phyloP scores from a whole-genome alignment of 35 echinoderm and acorn worm species.

The Diadema setosum region DNA sequence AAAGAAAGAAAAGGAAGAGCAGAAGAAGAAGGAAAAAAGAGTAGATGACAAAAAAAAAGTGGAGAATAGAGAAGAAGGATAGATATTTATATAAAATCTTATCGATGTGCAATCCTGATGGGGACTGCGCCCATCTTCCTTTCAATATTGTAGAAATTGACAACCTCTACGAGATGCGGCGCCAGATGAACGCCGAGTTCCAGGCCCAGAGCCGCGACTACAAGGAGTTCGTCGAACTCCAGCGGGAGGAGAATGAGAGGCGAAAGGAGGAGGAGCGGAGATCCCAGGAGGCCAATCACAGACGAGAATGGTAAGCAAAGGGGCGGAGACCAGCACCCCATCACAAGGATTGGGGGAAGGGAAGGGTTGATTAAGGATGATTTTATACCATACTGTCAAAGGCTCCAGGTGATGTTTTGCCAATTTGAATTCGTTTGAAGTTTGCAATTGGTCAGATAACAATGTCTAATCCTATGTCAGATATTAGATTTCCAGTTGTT shows the following conservation, averaged over 20 bases:
- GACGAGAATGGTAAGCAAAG: constrained; percentile 45
- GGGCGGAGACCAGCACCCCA: neutral
- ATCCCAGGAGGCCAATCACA: constrained; percentile 8
- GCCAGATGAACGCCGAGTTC: constrained; percentile 43
- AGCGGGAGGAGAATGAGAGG: constrained; percentile 30
- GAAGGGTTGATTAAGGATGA: neutral
- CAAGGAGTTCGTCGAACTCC: constrained; percentile 5
- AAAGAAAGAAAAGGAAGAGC: too few species aligned
- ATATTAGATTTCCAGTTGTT: too few species aligned
- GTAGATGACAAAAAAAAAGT: too few species aligned
- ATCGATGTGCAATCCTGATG: too few species aligned
- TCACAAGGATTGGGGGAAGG: neutral
- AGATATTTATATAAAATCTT: too few species aligned
- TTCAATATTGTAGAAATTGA: too few species aligned
- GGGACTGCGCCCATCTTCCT: too few species aligned
- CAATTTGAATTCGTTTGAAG: too few species aligned
- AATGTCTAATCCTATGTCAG: too few species aligned
- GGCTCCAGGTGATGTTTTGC: neutral
- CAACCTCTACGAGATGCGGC: constrained; percentile 43
- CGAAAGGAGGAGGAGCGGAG: constrained; percentile 46
- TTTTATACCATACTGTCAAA: neutral
- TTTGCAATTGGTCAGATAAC: too few species aligned
- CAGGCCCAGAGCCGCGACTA: constrained; percentile 44
- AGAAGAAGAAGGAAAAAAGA: too few species aligned
- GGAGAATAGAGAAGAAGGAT: too few species aligned